Evolutionary conservation across 2,888 invertebrate genomes (phyloP), one percentile per base, ranked within the genome.

Genomic region (Pasiphila rectangulata): DNA sequence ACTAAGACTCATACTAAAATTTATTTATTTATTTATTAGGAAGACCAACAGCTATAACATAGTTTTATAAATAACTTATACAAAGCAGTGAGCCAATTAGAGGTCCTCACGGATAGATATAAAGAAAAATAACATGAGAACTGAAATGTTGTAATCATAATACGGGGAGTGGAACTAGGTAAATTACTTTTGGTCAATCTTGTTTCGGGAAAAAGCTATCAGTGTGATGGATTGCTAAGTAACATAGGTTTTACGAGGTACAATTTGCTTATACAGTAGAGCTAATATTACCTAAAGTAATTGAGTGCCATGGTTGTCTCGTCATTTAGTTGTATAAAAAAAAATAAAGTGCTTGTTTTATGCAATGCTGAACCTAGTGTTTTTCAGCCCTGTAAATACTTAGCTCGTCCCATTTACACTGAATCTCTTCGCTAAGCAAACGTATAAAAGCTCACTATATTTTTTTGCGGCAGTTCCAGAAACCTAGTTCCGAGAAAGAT

Each of bases 251-350:
- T 42, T 40, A 39, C 27, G 17, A 54, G 37, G 51, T 53, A 51
- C 52, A 56, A 47, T 64, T 51, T 35, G 49, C 42, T 56, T 48
- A 34, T 43, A 54, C 45, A 24, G 38, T 48, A 6, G 2, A 51
- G 40, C 51, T 44, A 57, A 54, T 54, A 46, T 57, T 56, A 59
- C 59, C 55, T 52, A 46, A 63, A 61, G 64, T 59, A 56, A 54
- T n/a, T 19, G 15, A 41, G 55, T 69, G 63, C 69, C 66, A 67
- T 69, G 67, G 57, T 46, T 56, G 54, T 53, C 58, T 45, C 41
- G 45, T 41, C 52, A 46, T 54, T 15, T n/a, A 7, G 4, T 10
- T 4, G 2, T n/a, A 4, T 0, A 16, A 16, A 2, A 4, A 30
- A n/a, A 15, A n/a, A 16, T 6, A 7, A n/a, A 9, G 16, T 21